These are phyloP conservation scores for Lagocephalus sceleratus DNA, from an alignment of 2,797 vertebrate genomes.

Conservation along the genomic window DNA sequence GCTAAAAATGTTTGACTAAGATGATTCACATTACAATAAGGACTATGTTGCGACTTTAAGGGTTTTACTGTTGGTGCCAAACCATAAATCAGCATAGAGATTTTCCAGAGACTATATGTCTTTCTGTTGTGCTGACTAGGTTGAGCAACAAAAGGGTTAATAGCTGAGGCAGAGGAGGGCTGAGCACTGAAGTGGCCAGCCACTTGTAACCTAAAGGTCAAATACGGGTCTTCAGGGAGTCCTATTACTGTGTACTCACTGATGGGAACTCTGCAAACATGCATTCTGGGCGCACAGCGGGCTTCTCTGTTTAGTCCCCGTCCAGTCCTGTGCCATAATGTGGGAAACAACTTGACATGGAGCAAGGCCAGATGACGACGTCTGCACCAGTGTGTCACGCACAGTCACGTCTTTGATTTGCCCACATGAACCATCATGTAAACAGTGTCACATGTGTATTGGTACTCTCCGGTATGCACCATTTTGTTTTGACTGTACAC, in stretches of 20 bases:
- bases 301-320: constrained; percentile 71
- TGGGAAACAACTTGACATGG: constrained; percentile 74
- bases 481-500: constrained; percentile 31
- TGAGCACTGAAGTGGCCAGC: constrained; percentile 39
- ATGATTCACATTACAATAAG: too few relatives aligned
- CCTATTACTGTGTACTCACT: constrained; percentile 72
- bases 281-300: constrained; percentile 72
- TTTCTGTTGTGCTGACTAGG: constrained; percentile 15
- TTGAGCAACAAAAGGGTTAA: constrained; percentile 58
- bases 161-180: constrained; percentile 23
- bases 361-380: constrained; percentile 56
- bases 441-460: constrained; percentile 12
- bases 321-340: constrained; percentile 61
- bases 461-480: background rate
- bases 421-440: constrained; percentile 22
- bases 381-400: constrained; percentile 40
- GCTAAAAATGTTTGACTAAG: too few relatives aligned
- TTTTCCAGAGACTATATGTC: background rate
- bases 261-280: constrained; percentile 79
- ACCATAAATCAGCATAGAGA: too few relatives aligned
- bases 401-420: constrained; percentile 34
- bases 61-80: too few relatives aligned
- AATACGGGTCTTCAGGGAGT: constrained; percentile 70
- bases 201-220: constrained; percentile 75
- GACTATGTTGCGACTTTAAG: too few relatives aligned